These are phyloP conservation scores for Montipora cactus DNA, from an alignment of 64 coral and sea anemone genomes.

Conservation along the genomic window DNA sequence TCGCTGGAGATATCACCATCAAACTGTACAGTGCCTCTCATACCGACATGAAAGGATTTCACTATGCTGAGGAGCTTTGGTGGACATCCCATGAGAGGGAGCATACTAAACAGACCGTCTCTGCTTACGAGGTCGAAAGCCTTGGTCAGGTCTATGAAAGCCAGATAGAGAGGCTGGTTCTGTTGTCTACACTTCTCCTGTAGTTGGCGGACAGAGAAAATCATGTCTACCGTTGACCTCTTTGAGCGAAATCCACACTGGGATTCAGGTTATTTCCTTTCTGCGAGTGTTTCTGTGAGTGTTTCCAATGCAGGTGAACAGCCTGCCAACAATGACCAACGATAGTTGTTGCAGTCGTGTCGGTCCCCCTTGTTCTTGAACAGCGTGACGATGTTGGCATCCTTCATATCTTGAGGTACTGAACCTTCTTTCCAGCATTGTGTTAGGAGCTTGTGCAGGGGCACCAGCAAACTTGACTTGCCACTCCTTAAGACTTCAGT, in stretches of 20 bases:
- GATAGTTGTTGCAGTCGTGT: background rate
- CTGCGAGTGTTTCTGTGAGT: background rate
- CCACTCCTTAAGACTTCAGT: too few relatives aligned
- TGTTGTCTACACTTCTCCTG: conserved; percentile 36
- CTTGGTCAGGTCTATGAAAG: background rate
- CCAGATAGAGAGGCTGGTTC: background rate
- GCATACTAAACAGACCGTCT: conserved; percentile 35
- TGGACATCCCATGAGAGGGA: background rate
- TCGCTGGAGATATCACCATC: background rate
- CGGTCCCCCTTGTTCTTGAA: background rate
- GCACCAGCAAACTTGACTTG: too few relatives aligned
- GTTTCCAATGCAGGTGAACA: background rate
- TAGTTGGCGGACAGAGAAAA: conserved; percentile 1
- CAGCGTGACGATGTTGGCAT: too few relatives aligned
- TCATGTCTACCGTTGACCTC: conserved; percentile 23
- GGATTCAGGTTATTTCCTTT: background rate
- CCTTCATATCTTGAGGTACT: too few relatives aligned
- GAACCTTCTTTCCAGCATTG: too few relatives aligned
- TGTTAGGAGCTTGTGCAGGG: too few relatives aligned
- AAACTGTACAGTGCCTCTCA: background rate
- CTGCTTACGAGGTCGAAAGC: conserved; percentile 17
- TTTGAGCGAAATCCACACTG: conserved; percentile 4
- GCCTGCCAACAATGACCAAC: background rate
- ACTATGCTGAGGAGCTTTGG: conserved; percentile 17
- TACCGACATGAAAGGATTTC: conserved; percentile 8